Conservation (phyloP, 2,113 vertebrate species). For the Nerophis ophidion region DNA sequence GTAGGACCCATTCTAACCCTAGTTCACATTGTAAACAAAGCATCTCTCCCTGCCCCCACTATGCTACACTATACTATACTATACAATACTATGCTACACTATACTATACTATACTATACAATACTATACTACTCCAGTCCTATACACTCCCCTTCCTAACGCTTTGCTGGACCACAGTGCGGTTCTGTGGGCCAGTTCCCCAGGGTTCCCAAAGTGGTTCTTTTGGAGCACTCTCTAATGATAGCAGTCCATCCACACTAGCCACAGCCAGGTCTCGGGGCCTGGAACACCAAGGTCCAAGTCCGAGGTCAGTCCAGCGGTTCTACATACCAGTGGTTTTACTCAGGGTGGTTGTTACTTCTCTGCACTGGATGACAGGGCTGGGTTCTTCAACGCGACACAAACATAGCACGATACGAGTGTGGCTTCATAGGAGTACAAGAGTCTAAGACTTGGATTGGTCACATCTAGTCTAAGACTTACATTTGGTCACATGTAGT, state of each 20-base stretch:
- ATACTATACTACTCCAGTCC: too few species aligned
- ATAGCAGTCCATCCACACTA: constrained; percentile 51
- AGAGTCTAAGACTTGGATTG: neutral
- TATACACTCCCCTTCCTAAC: neutral
- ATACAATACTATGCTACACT: too few species aligned
- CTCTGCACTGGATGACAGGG: constrained; percentile 20
- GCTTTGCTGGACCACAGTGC: constrained; percentile 36
- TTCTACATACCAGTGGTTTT: constrained; percentile 66
- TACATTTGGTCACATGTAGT: too few species aligned
- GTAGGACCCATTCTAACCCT: too few species aligned
- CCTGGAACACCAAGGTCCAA: constrained; percentile 30
- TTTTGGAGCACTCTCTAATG: constrained; percentile 48
- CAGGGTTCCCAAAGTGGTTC: constrained; percentile 46
- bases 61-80: too few species aligned
- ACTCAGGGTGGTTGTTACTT: constrained; percentile 55
- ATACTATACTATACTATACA: too few species aligned
- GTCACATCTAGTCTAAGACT: too few species aligned
- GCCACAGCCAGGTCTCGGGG: constrained; percentile 26
- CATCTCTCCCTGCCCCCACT: too few species aligned
- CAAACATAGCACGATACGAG: constrained; percentile 19
- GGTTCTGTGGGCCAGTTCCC: constrained; percentile 36
- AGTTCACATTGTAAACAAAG: too few species aligned
- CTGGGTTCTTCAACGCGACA: constrained; percentile 19
- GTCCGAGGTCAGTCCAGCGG: constrained; percentile 35
- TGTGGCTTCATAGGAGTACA: constrained; percentile 13